Evolutionary conservation across 2,888 invertebrate genomes (phyloP).

Genomic region (Coleophora deauratella): DNA sequence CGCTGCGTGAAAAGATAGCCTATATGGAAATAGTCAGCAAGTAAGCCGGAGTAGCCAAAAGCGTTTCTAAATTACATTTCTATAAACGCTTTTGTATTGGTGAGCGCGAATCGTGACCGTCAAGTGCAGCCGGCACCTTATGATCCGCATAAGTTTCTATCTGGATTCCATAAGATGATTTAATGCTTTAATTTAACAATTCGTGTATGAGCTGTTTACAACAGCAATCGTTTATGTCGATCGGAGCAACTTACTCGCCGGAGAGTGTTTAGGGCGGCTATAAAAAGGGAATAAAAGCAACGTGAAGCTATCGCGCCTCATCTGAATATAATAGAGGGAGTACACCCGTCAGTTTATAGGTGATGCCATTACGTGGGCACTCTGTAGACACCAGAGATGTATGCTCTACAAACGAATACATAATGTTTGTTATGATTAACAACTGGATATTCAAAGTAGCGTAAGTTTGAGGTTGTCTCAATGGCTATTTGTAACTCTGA

Average conservation of each 20-base stretch:
- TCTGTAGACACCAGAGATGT: constrained; percentile 20
- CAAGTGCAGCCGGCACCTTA: too few relatives aligned
- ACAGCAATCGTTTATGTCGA: constrained; percentile 1
- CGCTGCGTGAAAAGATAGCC: too few relatives aligned
- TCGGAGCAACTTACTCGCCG: neutral
- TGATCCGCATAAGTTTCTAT: too few relatives aligned
- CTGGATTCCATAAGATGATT: too few relatives aligned
- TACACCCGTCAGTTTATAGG: constrained; percentile 38
- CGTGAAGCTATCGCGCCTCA: constrained; percentile 40
- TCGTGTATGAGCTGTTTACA: neutral
- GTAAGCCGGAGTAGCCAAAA: constrained; percentile 6
- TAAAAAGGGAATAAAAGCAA: constrained; percentile 24
- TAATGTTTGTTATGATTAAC: neutral
- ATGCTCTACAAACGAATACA: constrained; percentile 7
- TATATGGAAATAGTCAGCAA: neutral
- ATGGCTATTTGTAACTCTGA: neutral
- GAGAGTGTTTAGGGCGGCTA: constrained; percentile 19
- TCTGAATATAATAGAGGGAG: constrained; percentile 66
- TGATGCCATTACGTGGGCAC: constrained; percentile 47
- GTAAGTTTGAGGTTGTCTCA: too few relatives aligned
- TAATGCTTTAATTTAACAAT: too few relatives aligned
- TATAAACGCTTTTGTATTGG: too few relatives aligned
- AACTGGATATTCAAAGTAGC: too few relatives aligned
- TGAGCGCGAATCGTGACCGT: constrained; percentile 7
- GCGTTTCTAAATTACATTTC: too few relatives aligned